phyloP scores from a whole-genome alignment of 2,888 invertebrate species.

The Ennomos fuscantarius region DNA sequence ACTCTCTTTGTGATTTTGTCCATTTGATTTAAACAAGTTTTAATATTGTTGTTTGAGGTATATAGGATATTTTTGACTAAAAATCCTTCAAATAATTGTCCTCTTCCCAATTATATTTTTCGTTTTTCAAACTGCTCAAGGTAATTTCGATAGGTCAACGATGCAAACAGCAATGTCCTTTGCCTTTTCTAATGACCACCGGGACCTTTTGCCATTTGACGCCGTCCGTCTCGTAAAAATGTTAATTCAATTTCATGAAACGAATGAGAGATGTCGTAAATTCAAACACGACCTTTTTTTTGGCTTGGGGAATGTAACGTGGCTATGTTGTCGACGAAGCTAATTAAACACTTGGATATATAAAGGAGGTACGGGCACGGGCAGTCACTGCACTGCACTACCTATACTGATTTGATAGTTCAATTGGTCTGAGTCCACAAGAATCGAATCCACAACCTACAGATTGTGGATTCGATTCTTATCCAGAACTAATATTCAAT shows the following conservation, averaged over 20 bases:
- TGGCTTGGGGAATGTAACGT: constrained; percentile 21
- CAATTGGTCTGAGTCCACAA: too few species aligned
- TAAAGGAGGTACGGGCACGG: too few species aligned
- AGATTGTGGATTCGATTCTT: too few species aligned
- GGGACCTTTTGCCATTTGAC: constrained; percentile 61
- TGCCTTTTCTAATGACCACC: constrained; percentile 61
- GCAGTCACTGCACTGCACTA: neutral
- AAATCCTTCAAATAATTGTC: too few species aligned
- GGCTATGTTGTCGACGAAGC: constrained; percentile 24
- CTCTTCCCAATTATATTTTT: neutral
- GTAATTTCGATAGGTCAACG: constrained; percentile 26
- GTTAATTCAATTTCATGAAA: constrained; percentile 64
- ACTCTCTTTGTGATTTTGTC: too few species aligned
- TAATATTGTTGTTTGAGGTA: too few species aligned
- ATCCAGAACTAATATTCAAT: too few species aligned
- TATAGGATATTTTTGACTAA: too few species aligned
- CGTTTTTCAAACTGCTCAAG: constrained; percentile 1
- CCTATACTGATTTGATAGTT: too few species aligned
- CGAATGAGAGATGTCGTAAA: constrained; percentile 62
- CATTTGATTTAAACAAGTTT: too few species aligned
- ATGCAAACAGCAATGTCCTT: constrained; percentile 26
- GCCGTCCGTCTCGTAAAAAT: constrained; percentile 67
- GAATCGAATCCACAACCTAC: too few species aligned
- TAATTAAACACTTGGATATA: constrained; percentile 29
- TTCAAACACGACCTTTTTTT: constrained; percentile 48